These are phyloP conservation scores for Tetragonula carbonaria DNA, from an alignment of 2,888 invertebrate species.

Conservation along the genomic window DNA sequence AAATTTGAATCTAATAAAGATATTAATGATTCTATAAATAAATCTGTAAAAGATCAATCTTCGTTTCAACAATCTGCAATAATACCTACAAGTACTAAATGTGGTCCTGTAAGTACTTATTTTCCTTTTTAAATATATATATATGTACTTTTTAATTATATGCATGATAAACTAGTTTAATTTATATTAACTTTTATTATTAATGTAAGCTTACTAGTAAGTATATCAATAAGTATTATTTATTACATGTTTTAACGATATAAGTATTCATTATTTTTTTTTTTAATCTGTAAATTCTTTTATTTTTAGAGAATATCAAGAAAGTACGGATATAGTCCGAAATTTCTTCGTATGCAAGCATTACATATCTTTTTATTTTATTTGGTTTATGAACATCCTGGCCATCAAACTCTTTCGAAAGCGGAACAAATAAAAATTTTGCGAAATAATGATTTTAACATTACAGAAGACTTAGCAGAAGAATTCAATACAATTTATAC, in stretches of 20 bases:
- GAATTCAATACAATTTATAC: conserved; percentile 85
- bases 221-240: too few relatives aligned
- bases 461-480: conserved; percentile 82
- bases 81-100: conserved; percentile 39
- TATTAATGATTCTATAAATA: background rate
- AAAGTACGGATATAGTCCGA: conserved; percentile 86
- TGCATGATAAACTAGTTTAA: too few relatives aligned
- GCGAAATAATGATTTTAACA: conserved; percentile 73
- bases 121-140: too few relatives aligned
- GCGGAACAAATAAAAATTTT: conserved; percentile 73
- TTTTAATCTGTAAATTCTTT: too few relatives aligned
- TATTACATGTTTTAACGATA: too few relatives aligned
- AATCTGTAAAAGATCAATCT: conserved; percentile 7
- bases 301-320: conserved; percentile 76
- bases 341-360: conserved; percentile 88
- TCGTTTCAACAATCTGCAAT: background rate
- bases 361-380: conserved; percentile 90
- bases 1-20: conserved; percentile 23
- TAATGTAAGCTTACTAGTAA: too few relatives aligned
- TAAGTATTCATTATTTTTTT: too few relatives aligned
- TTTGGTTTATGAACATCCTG: conserved; percentile 87
- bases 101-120: conserved; percentile 36
- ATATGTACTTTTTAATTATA: too few relatives aligned
- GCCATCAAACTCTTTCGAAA: conserved; percentile 74
- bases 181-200: too few relatives aligned